phyloP scores from a whole-genome alignment of 1,140 invertebrate species.

The Pogonomyrmex californicus region DNA sequence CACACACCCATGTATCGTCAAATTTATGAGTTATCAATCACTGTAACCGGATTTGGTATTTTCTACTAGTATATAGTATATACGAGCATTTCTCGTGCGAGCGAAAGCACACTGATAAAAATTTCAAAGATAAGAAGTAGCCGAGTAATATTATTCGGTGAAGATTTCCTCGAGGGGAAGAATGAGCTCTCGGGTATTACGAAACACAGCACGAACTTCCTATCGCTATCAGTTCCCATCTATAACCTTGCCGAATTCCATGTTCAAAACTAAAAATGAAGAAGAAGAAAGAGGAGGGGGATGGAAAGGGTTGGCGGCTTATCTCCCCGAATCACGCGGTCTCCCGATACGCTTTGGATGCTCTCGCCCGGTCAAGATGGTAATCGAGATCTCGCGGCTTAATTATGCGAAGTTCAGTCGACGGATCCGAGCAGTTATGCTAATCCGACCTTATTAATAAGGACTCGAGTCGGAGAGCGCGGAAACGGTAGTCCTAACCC shows the following conservation, averaged over 20 bases:
- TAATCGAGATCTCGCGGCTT: slow-evolving; percentile 75
- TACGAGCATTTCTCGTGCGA: not conserved
- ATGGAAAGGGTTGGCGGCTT: slow-evolving; percentile 60
- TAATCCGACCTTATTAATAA: slow-evolving; percentile 84
- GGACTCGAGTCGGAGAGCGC: slow-evolving; percentile 78
- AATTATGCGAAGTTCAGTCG: slow-evolving; percentile 77
- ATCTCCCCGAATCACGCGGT: slow-evolving; percentile 64
- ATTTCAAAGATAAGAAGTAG: slow-evolving; percentile 39
- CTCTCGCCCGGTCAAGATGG: slow-evolving; percentile 67
- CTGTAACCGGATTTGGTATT: not conserved
- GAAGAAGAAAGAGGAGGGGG: not conserved
- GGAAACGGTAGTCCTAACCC: slow-evolving; percentile 78
- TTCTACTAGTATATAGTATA: not conserved
- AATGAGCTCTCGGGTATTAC: slow-evolving; percentile 56
- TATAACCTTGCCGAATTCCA: slow-evolving; percentile 45
- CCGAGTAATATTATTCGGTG: not conserved
- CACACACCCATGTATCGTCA: slow-evolving; percentile 8
- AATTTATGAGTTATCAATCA: slow-evolving; percentile 51
- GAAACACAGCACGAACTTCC: slow-evolving; percentile 45
- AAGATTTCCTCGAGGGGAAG: slow-evolving; percentile 11
- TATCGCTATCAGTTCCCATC: slow-evolving; percentile 51
- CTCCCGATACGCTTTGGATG: slow-evolving; percentile 55
- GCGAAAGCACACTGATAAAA: not conserved
- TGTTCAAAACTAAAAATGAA: not conserved
- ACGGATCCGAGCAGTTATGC: slow-evolving; percentile 79